A percentile compares a stretch with the other conserved stretches of the same genome.
Conservation (phyloP, 2,888 invertebrate species). For the Hymenopus coronatus region DNA sequence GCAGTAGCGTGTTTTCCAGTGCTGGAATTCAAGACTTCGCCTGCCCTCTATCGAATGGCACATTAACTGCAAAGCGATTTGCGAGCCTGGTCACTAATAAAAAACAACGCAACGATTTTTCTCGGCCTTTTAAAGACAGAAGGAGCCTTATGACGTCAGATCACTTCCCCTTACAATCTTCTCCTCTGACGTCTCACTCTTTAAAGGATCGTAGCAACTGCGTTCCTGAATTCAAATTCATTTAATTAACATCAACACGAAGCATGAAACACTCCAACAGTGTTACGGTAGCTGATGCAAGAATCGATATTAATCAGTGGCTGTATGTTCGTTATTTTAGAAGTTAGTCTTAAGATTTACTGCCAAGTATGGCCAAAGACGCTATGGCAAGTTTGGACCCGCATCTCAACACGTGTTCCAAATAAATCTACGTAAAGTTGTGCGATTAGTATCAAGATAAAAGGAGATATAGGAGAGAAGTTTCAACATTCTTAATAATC, state of each 20-base stretch:
- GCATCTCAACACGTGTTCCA: too few species aligned
- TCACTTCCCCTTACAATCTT: background rate
- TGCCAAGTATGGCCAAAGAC: too few species aligned
- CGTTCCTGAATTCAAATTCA: background rate
- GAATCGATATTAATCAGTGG: background rate
- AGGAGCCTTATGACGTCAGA: background rate
- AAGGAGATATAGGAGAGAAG: too few species aligned
- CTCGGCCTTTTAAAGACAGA: background rate
- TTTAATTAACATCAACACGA: background rate
- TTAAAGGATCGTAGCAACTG: background rate
- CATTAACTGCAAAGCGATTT: background rate
- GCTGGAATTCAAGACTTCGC: background rate
- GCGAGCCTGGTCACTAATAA: background rate
- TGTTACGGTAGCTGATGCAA: background rate
- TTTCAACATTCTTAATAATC: too few species aligned
- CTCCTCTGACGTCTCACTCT: background rate
- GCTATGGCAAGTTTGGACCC: too few species aligned
- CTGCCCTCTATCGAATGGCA: background rate
- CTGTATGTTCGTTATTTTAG: too few species aligned
- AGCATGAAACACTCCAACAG: background rate
- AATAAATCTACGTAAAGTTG: too few species aligned
- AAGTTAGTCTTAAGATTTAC: too few species aligned
- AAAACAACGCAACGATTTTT: background rate
- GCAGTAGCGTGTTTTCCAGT: background rate
- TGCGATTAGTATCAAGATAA: too few species aligned